A percentile compares a stretch with the other conserved stretches of the same genome.
Evolutionary conservation across 2,888 invertebrate genomes (phyloP).

Genomic region (Tubulanus polymorphus): DNA sequence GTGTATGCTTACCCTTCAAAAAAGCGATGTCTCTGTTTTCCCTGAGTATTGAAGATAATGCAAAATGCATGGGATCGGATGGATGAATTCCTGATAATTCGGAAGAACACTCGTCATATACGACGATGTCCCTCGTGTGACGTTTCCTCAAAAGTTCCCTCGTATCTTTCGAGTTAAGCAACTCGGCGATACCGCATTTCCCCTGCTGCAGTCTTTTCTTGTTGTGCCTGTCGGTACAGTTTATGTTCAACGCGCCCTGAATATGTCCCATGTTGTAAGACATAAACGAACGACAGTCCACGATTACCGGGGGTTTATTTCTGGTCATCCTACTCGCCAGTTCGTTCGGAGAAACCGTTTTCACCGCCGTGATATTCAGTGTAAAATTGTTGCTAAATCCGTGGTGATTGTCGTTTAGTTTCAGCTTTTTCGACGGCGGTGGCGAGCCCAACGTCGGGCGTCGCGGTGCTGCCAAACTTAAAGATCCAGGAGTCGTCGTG

Average conservation of each 20-base stretch:
- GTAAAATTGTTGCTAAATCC: not conserved
- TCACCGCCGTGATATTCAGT: not conserved
- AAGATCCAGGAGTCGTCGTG: too few relatives aligned
- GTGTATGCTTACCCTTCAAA: conserved; percentile 66
- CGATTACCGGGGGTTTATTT: conserved; percentile 43
- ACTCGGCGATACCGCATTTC: conserved; percentile 64
- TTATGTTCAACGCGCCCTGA: conserved; percentile 63
- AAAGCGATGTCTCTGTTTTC: conserved; percentile 66
- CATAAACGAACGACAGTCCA: conserved; percentile 69
- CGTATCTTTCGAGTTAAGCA: conserved; percentile 64
- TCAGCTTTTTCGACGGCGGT: too few relatives aligned
- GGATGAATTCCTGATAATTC: conserved; percentile 56
- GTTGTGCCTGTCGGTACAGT: conserved; percentile 69
- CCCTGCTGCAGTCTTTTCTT: conserved; percentile 65
- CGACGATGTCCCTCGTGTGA: conserved; percentile 62
- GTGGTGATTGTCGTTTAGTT: too few relatives aligned
- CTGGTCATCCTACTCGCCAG: conserved; percentile 29
- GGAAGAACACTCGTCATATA: conserved; percentile 67
- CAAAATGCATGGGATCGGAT: conserved; percentile 63
- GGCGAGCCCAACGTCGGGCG: too few relatives aligned
- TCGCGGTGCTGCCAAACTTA: too few relatives aligned
- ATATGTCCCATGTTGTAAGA: conserved; percentile 69
- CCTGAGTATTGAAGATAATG: conserved; percentile 65
- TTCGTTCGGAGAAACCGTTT: conserved; percentile 31
- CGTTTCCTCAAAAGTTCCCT: conserved; percentile 62